Evolutionary conservation across 2,797 vertebrate genomes (phyloP), one percentile per base, ranked within the genome.

Genomic region (Hydrolagus colliei): DNA sequence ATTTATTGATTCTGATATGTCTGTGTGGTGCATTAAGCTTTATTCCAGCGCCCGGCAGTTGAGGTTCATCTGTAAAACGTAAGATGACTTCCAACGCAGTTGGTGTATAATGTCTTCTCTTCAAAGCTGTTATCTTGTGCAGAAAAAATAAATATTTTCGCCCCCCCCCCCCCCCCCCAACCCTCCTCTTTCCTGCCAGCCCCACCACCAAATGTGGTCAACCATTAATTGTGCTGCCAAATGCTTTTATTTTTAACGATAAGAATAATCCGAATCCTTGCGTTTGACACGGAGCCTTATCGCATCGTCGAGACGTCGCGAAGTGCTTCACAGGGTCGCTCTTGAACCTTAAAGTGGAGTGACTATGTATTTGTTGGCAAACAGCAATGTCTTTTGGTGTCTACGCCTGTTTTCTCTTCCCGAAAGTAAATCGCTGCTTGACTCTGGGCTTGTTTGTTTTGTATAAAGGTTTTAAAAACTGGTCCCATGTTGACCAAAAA

Each of bases 1-100:
- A 94, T 94, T 92, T 93, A 95, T 93, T 91, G 94, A 93, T 93
- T 93, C 92, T 90, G 91, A 90, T 93, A 91, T 90, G 77, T 62
- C 89, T 90, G 87, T 86, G 91, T 73, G 88, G 91, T 89, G 87
- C 88, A 87, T 90, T 93, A 88, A 91, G 91, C 90, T 93, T 93
- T 88, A 89, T 91, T 88, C 73, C 87, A 87, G 79, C 89, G 76
- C 27, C 27, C 87, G 65, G 67, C 88, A 67, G 87, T 88, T 9
- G 27, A 32, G 90, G 89, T 90, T 88, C 68, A 78, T 68, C 59
- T 84, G 71, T 68, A 68, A 27, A 27, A 82, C 79, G 68, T 84
- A 71, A 84, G 41, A 35, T 82, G 27, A 82, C 63, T 67, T 80
- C 22, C 77, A 80, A n/a, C 4, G 62, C 32, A 80, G 78, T 80